Base-by-base conservation (phyloP, 2,888 invertebrate species). In the Lottia scabra region DNA sequence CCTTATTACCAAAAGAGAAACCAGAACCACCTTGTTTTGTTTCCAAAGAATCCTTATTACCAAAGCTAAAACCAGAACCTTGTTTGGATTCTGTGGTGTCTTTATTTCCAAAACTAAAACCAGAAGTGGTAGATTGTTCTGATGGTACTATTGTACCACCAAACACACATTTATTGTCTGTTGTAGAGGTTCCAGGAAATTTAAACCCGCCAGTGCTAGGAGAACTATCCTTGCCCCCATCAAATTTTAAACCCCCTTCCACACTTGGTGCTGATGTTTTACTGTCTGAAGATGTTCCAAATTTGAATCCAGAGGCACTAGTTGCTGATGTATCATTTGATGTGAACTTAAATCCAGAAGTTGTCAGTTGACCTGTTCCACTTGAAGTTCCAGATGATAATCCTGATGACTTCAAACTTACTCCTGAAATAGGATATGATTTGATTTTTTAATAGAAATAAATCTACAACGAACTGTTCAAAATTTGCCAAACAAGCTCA, bases 321-420 rank as follows among this genome's bases (percentile, higher is more conserved):
- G 68, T 26, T 27, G 67, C 15, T 46, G 73, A 38, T 45, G 63
- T 13, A 38, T 67, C 43, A 67, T 19, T 46, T 19, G 45, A 45
- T 63, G 71, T 73, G 73, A 77, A 68, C 56, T 77, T 77, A 68
- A 76, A 71, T 23, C 72, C 75, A 68, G 66, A 65, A 27, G 46
- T 46, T 62, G 56, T 56, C 12, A 56, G 19, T 56, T 19, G 19
- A 56, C 56, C 56, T 10, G 23, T 23, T 23, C 56, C 56, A 56
- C 56, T 56, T 56, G 56, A 19, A 38, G 38, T 38, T 56, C 23
- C 56, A 19, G 23, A 12, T 56, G 19, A 23, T 23, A 56, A 23
- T 23, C 19, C 56, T 56, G 56, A 56, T 56, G 56, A 56, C 10
- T 56, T 56, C 10, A 19, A 23, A 56, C 23, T 56, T 56, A 19